Evolutionary conservation across 2,888 invertebrate genomes (phyloP).

Genomic region (Apamea crenata): DNA sequence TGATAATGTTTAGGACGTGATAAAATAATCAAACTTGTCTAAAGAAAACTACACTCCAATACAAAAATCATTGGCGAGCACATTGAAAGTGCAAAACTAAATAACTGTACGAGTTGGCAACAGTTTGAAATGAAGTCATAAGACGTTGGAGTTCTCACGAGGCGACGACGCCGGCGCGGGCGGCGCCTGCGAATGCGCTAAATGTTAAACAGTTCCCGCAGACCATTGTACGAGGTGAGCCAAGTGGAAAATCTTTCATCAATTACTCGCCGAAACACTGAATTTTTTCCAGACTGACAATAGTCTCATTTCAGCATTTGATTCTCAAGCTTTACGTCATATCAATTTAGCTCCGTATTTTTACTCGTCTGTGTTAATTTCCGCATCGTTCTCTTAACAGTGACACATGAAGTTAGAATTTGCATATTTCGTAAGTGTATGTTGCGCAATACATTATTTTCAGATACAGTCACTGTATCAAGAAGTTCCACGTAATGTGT

Average conservation of each 20-base stretch:
- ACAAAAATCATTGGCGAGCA: slow-evolving; percentile 30
- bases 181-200: slow-evolving; percentile 70
- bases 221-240: slow-evolving; percentile 78
- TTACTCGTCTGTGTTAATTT: slow-evolving; percentile 26
- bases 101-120: slow-evolving; percentile 63
- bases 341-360: slow-evolving; percentile 26
- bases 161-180: slow-evolving; percentile 56
- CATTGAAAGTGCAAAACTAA: slow-evolving; percentile 39
- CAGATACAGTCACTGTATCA: slow-evolving; percentile 33
- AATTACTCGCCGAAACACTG: slow-evolving; percentile 79
- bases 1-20: neutral
- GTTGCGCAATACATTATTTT: slow-evolving; percentile 27
- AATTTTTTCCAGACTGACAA: slow-evolving; percentile 67
- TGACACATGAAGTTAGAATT: slow-evolving; percentile 12
- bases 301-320: slow-evolving; percentile 64
- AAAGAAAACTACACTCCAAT: slow-evolving; percentile 1
- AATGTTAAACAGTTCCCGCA: slow-evolving; percentile 83
- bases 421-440: neutral
- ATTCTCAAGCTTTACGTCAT: slow-evolving; percentile 64
- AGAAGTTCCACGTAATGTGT: slow-evolving; percentile 20
- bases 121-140: slow-evolving; percentile 62
- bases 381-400: slow-evolving; percentile 12
- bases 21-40: slow-evolving; percentile 20
- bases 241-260: slow-evolving; percentile 82
- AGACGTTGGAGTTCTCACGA: slow-evolving; percentile 69